Evolutionary conservation across 2,797 vertebrate species (phyloP), one percentile per base, ranked within the genome.

Genomic region (Columba guinea): DNA sequence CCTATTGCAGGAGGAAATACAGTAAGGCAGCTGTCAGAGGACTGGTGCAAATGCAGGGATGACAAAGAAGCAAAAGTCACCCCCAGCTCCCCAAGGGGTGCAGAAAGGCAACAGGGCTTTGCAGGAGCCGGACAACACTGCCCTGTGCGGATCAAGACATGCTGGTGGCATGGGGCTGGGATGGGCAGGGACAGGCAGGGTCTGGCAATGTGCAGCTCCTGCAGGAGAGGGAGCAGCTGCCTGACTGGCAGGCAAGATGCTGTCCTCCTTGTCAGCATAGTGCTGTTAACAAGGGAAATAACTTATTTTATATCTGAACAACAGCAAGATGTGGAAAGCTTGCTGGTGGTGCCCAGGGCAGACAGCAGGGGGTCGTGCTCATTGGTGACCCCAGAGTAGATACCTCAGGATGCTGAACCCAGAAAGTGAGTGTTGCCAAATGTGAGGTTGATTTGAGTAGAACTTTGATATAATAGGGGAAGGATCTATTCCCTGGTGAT

Each of bases 91-190:
- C 11, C 4, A 2, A 32, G 32, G 32, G 8, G 16, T 23, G 28
- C 28, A 37, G 55, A 65, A 77, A 51, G 41, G 32, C 52, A 37
- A 26, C 20, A 13, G 19, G 27, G 9, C 6, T 56, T 18, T 32
- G 34, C 26, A 58, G 73, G 37, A 59, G 63, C 14, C 2, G 6
- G 52, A 12, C 34, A 64, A 46, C 23, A 0, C 11, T 4, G 15
- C 18, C 15, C 35, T 0, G 10, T 2, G 8, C 1, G 5, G 53
- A 49, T 62, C 24, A 35, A 35, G 46, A 24, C 5, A 3, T 19
- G 59, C 15, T 0, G 1, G 28, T 1, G 4, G 32, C 1, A 2
- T 1, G 9, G 46, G 3, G 2, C 30, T 30, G 32, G 56, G 23
- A 17, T 63, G 0, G 2, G 32, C 32, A 13, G 79, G 32, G 37